Evolutionary conservation across 92 coral and sea anemone species (phyloP).

Genomic region (Porites cylindrica): DNA sequence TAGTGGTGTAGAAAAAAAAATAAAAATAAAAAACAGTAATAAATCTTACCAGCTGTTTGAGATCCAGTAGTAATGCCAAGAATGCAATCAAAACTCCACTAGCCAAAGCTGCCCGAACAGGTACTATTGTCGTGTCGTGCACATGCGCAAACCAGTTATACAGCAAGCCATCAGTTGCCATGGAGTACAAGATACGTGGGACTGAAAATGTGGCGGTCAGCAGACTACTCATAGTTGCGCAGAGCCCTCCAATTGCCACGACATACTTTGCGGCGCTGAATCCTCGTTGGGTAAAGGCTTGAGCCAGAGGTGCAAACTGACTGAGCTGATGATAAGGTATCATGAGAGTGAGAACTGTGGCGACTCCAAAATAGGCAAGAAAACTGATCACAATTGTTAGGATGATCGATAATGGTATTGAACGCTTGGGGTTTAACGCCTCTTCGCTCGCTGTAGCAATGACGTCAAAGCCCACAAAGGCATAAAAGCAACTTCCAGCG

Average conservation of each 20-base stretch:
- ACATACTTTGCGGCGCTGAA: conserved; percentile 75
- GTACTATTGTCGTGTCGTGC: conserved; percentile 71
- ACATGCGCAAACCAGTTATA: conserved; percentile 68
- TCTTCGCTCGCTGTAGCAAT: conserved; percentile 87
- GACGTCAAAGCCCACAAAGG: conserved; percentile 87
- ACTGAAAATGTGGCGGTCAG: conserved; percentile 68
- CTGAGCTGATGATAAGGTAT: conserved; percentile 69
- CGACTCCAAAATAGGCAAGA: conserved; percentile 91
- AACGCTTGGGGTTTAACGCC: conserved; percentile 75
- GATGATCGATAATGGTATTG: conserved; percentile 79
- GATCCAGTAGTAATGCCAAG: conserved; percentile 67
- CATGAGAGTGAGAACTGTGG: conserved; percentile 85
- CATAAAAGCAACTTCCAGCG: conserved; percentile 79
- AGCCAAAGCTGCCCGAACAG: conserved; percentile 72
- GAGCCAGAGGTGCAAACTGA: conserved; percentile 86
- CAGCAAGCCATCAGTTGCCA: conserved; percentile 85
- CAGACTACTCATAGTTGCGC: conserved; percentile 73
- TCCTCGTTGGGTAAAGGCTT: conserved; percentile 77
- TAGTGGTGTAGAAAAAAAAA: not conserved
- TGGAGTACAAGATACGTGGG: conserved; percentile 75
- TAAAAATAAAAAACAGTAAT: not conserved
- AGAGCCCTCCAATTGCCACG: conserved; percentile 75
- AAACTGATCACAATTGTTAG: conserved; percentile 72
- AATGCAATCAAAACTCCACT: conserved; percentile 55
- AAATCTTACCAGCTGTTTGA: conserved; percentile 62